Conservation (phyloP, 2,888 invertebrate genomes). For the Mycalesis mineus region DNA sequence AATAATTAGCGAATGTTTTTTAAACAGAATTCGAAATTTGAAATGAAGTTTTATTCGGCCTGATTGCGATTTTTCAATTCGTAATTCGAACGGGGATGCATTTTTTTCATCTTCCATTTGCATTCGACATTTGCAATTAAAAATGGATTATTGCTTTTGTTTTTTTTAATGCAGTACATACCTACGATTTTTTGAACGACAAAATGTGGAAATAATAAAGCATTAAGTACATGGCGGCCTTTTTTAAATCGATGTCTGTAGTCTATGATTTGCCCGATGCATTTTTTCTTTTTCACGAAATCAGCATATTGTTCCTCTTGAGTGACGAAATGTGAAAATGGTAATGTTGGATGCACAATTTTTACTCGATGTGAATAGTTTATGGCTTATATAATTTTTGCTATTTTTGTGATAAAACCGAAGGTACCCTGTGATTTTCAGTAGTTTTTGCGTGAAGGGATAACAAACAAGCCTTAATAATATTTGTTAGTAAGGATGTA, state of each 20-base stretch:
- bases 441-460: no score
- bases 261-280: constrained; percentile 17
- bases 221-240: constrained; percentile 2
- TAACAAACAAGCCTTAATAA: no score
- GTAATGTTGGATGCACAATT: not conserved
- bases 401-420: no score
- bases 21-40: constrained; percentile 68
- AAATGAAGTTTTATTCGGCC: constrained; percentile 67
- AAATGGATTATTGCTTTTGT: constrained; percentile 38
- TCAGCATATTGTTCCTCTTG: constrained; percentile 13
- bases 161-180: constrained; percentile 28
- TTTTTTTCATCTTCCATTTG: constrained; percentile 36
- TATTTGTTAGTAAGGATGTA: not conserved
- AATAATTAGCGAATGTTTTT: constrained; percentile 75
- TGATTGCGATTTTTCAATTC: constrained; percentile 60
- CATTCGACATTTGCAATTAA: constrained; percentile 35
- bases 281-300: constrained; percentile 6
- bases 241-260: constrained; percentile 8
- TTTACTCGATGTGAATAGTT: no score
- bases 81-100: constrained; percentile 45
- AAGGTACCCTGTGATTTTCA: no score
- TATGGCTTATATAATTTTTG: no score
- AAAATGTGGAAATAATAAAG: constrained; percentile 16
- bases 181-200: constrained; percentile 14
- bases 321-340: not conserved